Evolutionary conservation across 1,140 invertebrate genomes (phyloP), one percentile per base, ranked within the genome.

Genomic region (Macrostomum lignano): DNA sequence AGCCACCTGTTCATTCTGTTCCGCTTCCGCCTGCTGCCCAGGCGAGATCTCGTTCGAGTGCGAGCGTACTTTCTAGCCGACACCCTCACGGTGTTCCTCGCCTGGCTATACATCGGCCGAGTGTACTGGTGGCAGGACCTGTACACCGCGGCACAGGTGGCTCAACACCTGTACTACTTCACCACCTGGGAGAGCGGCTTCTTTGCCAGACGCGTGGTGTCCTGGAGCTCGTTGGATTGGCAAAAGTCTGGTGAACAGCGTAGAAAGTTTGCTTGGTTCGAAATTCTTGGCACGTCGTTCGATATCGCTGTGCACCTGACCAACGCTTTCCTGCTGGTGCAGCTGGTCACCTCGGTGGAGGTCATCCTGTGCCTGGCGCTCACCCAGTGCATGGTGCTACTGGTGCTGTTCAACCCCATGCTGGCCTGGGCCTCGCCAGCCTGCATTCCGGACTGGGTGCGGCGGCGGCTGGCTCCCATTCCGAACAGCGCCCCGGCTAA

Each of bases 181-280:
- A 15, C 46, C 10, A 40, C 31, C 11, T 50, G 48, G 48, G 41
- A 50, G 31, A 42, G 45, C 31, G 39, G 45, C 3, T 21, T 20
- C 11, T 34, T 36, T 4, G 41, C 44, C 9, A 48, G 46, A 36
- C 48, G 43, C 44, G 47, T 49, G 38, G 13, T 14, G 13, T 9
- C 42, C 28, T 49, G 47, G 47, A 49, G 47, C 40, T 48, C 44
- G 15, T 35, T 49, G 19, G 47, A 49, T 21, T 48, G 42, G 41
- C 38, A 38, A 7, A 38, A 42, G 10, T 45, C 39, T 32, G 14
- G 43, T 10, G 29, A 37, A 17, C 28, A 33, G 3, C 30, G 39
- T 3, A 13, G 11, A 17, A 29, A 33, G 15, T 38, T 40, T 40
- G 44, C 48, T 23, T 25, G 43, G 7, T 43, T 44, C 24, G 41